Conservation (phyloP, 37 sponge, comb jelly and placozoan species). For the Corticium candelabrum region DNA sequence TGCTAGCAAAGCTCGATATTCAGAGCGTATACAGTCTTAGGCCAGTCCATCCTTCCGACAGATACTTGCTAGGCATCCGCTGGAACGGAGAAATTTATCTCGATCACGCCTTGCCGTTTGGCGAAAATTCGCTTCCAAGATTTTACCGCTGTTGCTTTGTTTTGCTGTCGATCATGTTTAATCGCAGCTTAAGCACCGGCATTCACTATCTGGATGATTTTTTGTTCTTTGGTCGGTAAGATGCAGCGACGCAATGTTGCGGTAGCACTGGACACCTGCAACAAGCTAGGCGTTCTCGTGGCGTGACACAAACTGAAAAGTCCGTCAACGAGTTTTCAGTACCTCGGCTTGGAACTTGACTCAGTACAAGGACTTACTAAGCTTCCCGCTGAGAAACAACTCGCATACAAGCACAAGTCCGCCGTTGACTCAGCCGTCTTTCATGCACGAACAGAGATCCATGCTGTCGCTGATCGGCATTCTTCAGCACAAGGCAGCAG, state of each 20-base stretch:
- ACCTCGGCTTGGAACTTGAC: not conserved
- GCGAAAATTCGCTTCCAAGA: not conserved
- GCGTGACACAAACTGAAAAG: not conserved
- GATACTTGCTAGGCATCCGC: not conserved
- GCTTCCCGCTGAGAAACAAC: not conserved
- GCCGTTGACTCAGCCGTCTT: not conserved
- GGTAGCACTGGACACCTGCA: not conserved
- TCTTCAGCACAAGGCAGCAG: too few species aligned
- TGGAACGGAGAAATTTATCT: not conserved
- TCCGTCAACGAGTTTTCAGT: not conserved
- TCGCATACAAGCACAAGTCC: not conserved
- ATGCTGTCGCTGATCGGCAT: too few species aligned
- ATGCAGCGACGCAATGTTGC: not conserved
- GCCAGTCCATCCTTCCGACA: not conserved
- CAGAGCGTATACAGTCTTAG: not conserved
- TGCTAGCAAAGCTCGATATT: not conserved
- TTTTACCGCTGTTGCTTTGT: not conserved
- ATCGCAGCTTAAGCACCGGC: not conserved
- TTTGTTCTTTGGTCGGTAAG: not conserved
- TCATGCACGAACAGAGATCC: too few species aligned
- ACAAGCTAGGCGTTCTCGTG: not conserved
- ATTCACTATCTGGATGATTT: not conserved
- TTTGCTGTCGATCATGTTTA: not conserved
- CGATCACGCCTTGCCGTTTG: not conserved
- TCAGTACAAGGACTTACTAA: not conserved